These are phyloP conservation scores for Pitta sordida DNA, from an alignment of 2,113 vertebrate genomes.

Conservation along the genomic window DNA sequence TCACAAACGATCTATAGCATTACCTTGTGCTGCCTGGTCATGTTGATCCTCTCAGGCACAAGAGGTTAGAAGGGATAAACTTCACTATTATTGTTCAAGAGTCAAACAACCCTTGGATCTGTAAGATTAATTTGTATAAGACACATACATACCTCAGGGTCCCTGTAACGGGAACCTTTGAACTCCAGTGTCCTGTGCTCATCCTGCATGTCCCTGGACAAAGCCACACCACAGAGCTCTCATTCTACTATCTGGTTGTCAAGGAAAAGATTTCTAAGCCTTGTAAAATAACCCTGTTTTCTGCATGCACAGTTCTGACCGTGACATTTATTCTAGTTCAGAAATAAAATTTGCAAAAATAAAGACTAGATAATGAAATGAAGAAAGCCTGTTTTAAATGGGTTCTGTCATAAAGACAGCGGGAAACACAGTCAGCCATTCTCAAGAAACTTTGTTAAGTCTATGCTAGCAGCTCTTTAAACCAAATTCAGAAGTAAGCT, in stretches of 20 bases:
- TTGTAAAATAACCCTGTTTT: neutral
- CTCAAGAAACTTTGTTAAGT: slow-evolving; percentile 40
- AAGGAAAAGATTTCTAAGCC: neutral
- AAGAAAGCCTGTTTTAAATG: slow-evolving; percentile 26
- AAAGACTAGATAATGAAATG: slow-evolving; percentile 49
- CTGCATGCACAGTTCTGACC: neutral
- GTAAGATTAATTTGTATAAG: neutral
- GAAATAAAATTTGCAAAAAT: slow-evolving; percentile 23
- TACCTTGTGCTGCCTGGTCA: neutral
- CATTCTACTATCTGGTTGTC: neutral
- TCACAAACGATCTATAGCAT: neutral
- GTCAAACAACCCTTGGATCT: accelerated
- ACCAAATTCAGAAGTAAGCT: slow-evolving; percentile 19
- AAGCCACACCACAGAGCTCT: neutral
- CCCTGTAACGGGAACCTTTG: neutral
- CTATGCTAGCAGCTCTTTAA: slow-evolving; percentile 14
- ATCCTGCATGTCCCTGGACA: accelerated
- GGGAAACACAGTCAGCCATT: slow-evolving; percentile 25
- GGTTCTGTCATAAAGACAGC: slow-evolving; percentile 44
- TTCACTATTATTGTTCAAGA: neutral
- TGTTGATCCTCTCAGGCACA: neutral
- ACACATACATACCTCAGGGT: no score
- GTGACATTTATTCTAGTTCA: neutral
- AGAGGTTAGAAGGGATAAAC: neutral
- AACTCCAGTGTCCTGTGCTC: neutral